Percentiles rank a stretch among this genome's conserved stretches.
phyloP scores from a whole-genome alignment of 2,888 invertebrate species.

The Rhorus exstirpatorius region DNA sequence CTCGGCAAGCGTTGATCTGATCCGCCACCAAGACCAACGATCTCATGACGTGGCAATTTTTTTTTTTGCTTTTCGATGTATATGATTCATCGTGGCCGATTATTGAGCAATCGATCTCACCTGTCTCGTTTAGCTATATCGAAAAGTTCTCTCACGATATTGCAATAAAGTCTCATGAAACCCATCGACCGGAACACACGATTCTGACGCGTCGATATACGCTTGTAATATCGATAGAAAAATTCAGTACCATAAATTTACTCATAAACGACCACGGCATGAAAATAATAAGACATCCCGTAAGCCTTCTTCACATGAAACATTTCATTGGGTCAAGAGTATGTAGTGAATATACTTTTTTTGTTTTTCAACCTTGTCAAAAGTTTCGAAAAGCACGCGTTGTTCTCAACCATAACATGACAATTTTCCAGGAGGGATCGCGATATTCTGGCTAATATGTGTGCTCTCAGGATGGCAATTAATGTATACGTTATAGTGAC shows the following conservation, averaged over 20 bases:
- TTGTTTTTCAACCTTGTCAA: not conserved
- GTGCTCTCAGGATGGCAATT: constrained; percentile 53
- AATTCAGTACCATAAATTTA: not conserved
- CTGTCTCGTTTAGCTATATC: constrained; percentile 8
- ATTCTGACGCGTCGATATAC: not conserved
- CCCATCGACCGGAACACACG: not conserved
- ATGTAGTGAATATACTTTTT: no score
- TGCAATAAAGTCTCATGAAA: constrained; percentile 14
- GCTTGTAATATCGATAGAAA: not conserved
- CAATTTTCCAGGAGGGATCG: constrained; percentile 40
- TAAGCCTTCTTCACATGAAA: no score
- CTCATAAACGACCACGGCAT: no score
- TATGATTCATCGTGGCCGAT: constrained; percentile 47
- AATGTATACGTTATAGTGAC: constrained; percentile 63
- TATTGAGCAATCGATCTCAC: constrained; percentile 54
- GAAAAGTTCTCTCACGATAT: not conserved
- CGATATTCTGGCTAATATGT: constrained; percentile 47
- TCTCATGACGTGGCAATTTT: constrained; percentile 20
- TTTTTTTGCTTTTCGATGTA: constrained; percentile 32
- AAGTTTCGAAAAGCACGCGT: constrained; percentile 20
- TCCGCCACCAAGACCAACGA: constrained; percentile 25
- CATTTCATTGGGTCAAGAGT: no score
- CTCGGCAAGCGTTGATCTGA: constrained; percentile 38
- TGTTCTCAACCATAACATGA: constrained; percentile 30
- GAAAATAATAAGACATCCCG: no score